Conservation (phyloP, 2,797 vertebrate genomes). For the Hippocampus kuda region DNA sequence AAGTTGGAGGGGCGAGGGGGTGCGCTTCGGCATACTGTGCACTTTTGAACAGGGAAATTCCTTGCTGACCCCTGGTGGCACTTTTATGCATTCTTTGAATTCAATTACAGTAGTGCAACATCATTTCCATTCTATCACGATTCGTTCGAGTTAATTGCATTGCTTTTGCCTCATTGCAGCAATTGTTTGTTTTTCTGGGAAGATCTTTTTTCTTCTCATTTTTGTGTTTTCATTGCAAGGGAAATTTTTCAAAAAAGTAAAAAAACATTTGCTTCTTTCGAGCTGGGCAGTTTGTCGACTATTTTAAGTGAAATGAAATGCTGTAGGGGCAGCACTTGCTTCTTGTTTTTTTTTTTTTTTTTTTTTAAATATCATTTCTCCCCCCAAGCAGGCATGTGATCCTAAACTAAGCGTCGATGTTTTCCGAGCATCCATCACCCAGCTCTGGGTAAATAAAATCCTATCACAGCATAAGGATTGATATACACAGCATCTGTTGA, state of each 20-base stretch:
- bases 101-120: not conserved
- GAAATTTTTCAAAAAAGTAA: no score
- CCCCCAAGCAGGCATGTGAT: not conserved
- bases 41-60: not conserved
- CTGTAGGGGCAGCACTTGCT: not conserved
- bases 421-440: constrained; percentile 36
- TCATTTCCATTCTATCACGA: not conserved
- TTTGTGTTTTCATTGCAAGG: not conserved
- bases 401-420: constrained; percentile 30
- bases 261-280: not conserved
- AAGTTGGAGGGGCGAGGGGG: no score
- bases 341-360: not conserved
- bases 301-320: not conserved
- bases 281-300: not conserved
- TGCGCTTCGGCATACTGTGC: not conserved
- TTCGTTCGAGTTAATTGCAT: not conserved
- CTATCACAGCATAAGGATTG: constrained; percentile 22
- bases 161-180: no score
- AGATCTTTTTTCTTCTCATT: not conserved
- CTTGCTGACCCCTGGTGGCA: constrained; percentile 46
- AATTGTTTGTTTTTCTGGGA: no score
- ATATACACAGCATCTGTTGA: constrained; percentile 24
- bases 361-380: not conserved
- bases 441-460: constrained; percentile 17
- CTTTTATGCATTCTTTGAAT: not conserved